Conservation (phyloP, 2,113 vertebrate species). For the Egretta garzetta region DNA sequence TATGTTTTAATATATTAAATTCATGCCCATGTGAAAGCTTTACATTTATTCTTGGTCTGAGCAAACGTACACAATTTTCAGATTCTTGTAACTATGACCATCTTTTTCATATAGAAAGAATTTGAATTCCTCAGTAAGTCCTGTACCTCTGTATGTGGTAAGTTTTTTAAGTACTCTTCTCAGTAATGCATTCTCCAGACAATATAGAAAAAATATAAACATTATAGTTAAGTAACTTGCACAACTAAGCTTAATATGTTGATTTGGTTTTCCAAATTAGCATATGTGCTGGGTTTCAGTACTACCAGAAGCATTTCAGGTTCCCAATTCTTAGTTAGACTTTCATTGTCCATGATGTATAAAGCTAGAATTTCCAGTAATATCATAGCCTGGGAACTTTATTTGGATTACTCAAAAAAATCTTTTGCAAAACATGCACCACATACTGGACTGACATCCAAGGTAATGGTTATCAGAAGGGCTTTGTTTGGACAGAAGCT, state of each 20-base stretch:
- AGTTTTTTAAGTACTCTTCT: neutral
- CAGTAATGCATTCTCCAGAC: neutral
- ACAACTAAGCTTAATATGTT: neutral
- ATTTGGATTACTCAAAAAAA: neutral
- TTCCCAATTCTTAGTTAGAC: rapidly evolving
- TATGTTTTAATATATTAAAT: neutral
- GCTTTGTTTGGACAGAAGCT: neutral
- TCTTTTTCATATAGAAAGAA: neutral
- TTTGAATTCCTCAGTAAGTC: neutral
- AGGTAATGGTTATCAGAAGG: neutral
- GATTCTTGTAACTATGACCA: neutral
- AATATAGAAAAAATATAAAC: neutral
- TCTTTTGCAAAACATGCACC: rapidly evolving
- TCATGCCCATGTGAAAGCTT: neutral
- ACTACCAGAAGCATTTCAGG: neutral
- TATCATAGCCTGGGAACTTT: neutral
- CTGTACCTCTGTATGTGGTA: neutral
- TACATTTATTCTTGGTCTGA: neutral
- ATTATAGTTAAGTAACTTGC: neutral
- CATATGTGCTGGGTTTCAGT: rapidly evolving
- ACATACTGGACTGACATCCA: neutral
- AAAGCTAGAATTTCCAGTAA: neutral
- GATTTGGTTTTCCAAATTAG: neutral
- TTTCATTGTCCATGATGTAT: neutral
- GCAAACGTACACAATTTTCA: neutral